Conservation (phyloP, 2,888 invertebrate genomes). For the Nomada ruficornis region DNA sequence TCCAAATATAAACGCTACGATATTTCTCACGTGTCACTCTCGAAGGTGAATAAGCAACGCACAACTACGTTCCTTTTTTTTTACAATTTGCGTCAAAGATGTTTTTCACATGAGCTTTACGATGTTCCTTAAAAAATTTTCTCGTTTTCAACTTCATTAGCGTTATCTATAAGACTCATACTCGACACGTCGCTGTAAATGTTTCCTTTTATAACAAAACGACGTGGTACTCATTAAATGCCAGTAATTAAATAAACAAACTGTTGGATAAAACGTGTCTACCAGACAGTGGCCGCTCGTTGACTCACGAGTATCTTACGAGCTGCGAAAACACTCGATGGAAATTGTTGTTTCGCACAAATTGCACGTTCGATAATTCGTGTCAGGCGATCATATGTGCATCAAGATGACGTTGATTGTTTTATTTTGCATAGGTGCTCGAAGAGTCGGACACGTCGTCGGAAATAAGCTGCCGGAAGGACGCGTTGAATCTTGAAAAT, state of each 20-base stretch:
- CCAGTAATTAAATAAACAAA: slow-evolving; percentile 24
- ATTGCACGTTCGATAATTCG: slow-evolving; percentile 6
- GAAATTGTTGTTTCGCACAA: background rate
- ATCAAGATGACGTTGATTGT: slow-evolving; percentile 57
- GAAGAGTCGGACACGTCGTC: slow-evolving; percentile 85
- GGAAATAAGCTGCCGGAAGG: slow-evolving; percentile 84
- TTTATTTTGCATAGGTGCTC: slow-evolving; percentile 81
- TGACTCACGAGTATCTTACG: background rate
- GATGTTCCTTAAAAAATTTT: background rate
- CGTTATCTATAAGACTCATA: slow-evolving; percentile 3
- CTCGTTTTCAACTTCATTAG: slow-evolving; percentile 7
- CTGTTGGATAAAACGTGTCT: background rate
- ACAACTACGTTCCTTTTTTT: slow-evolving; percentile 12
- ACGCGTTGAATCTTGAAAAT: slow-evolving; percentile 82
- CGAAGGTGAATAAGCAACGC: background rate
- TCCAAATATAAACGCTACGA: background rate
- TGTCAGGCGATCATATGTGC: background rate
- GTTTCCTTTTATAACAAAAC: background rate
- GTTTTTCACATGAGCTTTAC: slow-evolving; percentile 9
- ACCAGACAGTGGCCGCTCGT: background rate
- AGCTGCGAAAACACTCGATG: background rate
- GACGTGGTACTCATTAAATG: background rate
- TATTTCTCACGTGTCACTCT: background rate
- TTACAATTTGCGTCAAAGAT: slow-evolving; percentile 33
- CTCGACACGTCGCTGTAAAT: background rate